phyloP scores from a whole-genome alignment of 92 coral and sea anemone species.

The Desmophyllum pertusum region DNA sequence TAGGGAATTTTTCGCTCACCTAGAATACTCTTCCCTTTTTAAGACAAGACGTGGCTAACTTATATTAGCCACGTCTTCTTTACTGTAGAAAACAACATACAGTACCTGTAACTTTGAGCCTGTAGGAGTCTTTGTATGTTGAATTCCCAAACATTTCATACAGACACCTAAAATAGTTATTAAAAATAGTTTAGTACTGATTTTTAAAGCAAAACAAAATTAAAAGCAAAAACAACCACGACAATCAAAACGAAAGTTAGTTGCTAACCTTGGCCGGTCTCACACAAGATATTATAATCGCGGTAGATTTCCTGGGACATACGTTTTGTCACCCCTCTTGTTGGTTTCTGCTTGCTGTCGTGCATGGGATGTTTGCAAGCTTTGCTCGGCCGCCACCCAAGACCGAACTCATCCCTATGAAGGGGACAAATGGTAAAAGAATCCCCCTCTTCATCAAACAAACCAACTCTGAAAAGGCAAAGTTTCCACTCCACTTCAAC shows the following conservation, averaged over 20 bases:
- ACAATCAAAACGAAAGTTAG: neutral
- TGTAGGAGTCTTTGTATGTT: slow-evolving; percentile 4
- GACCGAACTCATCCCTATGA: slow-evolving; percentile 3
- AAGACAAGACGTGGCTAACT: neutral
- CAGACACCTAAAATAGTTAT: neutral
- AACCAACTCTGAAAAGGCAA: neutral
- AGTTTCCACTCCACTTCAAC: neutral
- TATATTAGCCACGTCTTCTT: too few species aligned
- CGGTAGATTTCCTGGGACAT: neutral
- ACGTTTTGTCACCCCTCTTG: slow-evolving; percentile 10
- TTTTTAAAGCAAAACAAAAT: neutral
- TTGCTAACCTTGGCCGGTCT: slow-evolving; percentile 15
- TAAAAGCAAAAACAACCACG: neutral
- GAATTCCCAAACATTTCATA: slow-evolving; percentile 8
- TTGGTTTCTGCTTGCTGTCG: slow-evolving; percentile 24
- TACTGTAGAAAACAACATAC: too few species aligned
- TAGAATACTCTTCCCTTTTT: neutral
- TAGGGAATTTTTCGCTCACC: too few species aligned
- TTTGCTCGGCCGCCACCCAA: slow-evolving; percentile 8
- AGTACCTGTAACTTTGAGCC: neutral
- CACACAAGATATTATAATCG: slow-evolving; percentile 1
- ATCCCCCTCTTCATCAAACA: slow-evolving; percentile 1
- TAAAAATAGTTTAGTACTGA: neutral
- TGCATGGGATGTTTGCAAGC: neutral
- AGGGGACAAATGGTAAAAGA: slow-evolving; percentile 16